phyloP scores from a whole-genome alignment of 2,888 invertebrate species.

The Antheraea yamamai region DNA sequence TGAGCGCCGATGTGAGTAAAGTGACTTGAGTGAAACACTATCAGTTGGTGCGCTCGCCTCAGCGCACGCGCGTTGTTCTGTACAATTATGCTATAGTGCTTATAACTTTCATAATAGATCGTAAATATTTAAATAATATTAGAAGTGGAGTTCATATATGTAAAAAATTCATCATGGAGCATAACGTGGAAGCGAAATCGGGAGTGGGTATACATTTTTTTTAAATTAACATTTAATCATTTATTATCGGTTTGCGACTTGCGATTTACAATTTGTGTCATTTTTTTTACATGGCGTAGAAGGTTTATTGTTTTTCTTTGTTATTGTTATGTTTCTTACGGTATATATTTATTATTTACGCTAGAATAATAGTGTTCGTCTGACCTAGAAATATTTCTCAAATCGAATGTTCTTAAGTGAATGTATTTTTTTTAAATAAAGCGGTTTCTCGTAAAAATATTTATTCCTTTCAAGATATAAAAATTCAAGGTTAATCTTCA shows the following conservation, averaged over 20 bases:
- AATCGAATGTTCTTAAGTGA: not conserved
- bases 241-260: slow-evolving; percentile 31
- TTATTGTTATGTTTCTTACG: not conserved
- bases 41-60: slow-evolving; percentile 51
- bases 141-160: slow-evolving; percentile 9
- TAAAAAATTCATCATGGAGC: slow-evolving; percentile 21
- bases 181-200: slow-evolving; percentile 47
- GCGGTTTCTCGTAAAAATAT: not conserved
- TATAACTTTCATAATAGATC: slow-evolving; percentile 35
- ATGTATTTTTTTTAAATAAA: not conserved
- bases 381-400: no score
- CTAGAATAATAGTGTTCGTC: not conserved
- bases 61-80: slow-evolving; percentile 43
- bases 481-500: not conserved
- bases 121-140: not conserved
- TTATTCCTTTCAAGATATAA: not conserved
- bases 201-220: slow-evolving; percentile 48
- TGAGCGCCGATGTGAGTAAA: not conserved
- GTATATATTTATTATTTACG: not conserved
- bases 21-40: slow-evolving; percentile 26
- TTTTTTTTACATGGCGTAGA: slow-evolving; percentile 26
- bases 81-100: slow-evolving; percentile 41
- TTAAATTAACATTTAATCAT: slow-evolving; percentile 18
- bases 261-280: slow-evolving; percentile 30
- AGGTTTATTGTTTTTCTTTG: not conserved